Base-by-base conservation (phyloP, 92 coral and sea anemone genomes). In the Epizoanthus stellaris region DNA sequence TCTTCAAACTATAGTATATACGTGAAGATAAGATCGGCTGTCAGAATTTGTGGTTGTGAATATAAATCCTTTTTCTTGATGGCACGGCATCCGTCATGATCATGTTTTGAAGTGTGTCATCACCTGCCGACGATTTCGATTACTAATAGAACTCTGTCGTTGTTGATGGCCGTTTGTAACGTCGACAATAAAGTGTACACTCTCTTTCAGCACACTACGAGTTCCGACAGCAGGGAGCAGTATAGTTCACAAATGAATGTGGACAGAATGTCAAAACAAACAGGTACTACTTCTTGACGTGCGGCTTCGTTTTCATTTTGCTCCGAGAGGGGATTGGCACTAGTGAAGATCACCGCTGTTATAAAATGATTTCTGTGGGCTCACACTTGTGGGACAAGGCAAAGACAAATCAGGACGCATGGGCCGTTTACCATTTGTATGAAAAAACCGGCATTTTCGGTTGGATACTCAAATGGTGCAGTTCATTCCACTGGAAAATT, bases 281-380 rank as follows among this genome's bases (percentile, higher is more conserved):
- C 83, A 63, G 83, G 83, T 76, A 38, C 69, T 39, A 14, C 36
- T 19, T 65, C 70, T 23, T 23, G 13, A 11, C 5, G 47, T 6
- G 17, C 13, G 5, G 56, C 56, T 52, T 52, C 56, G 15, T 52
- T 52, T 52, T 52, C 11, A 52, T 52, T 52, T 52, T 52, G 56
- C 56, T 52, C 14, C 7, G 45, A 13, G 43, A 17, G 72, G 47
- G 47, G 47, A 67, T 42, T 67, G 72, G 72, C 40, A 36, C 72
- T 67, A 67, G 72, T 15, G 25, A 67, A 52, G 56, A 52, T 52
- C 36, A 67, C 72, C 72, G 72, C 72, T 67, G 72, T 63, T 20
- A 0, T 12, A 36, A 10, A 67, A 23, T 9, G 10, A 52, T 10
- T 52, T 52, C 16, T 65, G 70, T 65, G 40, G 70, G 70, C 70